These are phyloP conservation scores for Schizaphis graminum DNA, from an alignment of 2,888 invertebrate species.

Conservation along the genomic window DNA sequence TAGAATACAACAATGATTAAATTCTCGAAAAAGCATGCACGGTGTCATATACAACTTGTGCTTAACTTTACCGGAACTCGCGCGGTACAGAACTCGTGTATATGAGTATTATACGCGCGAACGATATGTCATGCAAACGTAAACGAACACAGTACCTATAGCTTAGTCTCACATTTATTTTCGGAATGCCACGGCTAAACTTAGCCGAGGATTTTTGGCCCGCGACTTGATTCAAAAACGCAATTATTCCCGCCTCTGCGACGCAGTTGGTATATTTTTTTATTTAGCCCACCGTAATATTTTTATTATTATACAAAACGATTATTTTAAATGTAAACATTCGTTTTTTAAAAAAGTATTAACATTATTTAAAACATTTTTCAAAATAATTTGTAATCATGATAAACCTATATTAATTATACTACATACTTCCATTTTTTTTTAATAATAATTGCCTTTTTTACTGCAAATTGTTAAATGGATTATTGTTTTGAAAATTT, in stretches of 20 bases:
- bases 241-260: not conserved
- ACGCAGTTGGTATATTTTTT: constrained; percentile 9
- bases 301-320: not conserved
- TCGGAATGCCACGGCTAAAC: not conserved
- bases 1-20: not conserved
- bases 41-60: not conserved
- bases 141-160: not conserved
- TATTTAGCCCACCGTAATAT: not conserved
- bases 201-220: not conserved
- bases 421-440: not conserved
- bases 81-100: not conserved
- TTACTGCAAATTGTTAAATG: too few species aligned
- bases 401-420: not conserved
- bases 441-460: too few species aligned
- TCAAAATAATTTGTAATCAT: not conserved
- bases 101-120: not conserved
- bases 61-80: not conserved
- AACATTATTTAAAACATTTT: not conserved
- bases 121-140: not conserved
- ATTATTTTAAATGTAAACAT: not conserved
- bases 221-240: constrained; percentile 11
- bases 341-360: not conserved
- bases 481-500: too few species aligned
- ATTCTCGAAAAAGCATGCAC: not conserved
- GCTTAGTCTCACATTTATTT: not conserved